phyloP scores from a whole-genome alignment of 2,113 vertebrate species.

The Nestor notabilis region DNA sequence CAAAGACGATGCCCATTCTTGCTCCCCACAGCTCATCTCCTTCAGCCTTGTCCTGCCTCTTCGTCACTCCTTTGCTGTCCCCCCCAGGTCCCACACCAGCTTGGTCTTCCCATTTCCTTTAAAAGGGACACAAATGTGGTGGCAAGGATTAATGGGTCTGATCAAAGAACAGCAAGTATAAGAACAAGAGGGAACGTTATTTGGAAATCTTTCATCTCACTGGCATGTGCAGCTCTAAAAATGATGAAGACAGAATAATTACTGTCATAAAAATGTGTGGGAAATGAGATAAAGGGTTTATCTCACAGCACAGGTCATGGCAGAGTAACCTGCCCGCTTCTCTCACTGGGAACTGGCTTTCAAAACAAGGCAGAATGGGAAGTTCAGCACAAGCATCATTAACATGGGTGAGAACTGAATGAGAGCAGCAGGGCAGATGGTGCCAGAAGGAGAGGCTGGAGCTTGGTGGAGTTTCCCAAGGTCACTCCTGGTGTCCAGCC shows the following conservation, averaged over 20 bases:
- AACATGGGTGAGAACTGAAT: background rate
- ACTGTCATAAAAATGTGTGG: background rate
- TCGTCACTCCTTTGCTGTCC: background rate
- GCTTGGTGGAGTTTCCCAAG: background rate
- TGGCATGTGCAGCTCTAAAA: background rate
- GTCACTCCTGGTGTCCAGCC: background rate
- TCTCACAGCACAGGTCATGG: background rate
- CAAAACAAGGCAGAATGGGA: background rate
- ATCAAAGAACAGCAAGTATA: background rate
- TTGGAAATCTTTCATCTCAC: background rate
- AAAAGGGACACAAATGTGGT: background rate
- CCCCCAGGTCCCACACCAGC: background rate
- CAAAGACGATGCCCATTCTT: background rate
- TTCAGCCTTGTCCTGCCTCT: background rate
- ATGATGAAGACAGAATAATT: background rate
- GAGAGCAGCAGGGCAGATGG: background rate
- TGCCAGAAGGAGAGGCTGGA: background rate
- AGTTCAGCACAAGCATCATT: background rate
- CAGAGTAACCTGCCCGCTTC: background rate
- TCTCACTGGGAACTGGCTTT: background rate
- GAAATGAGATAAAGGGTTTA: constrained; percentile 4
- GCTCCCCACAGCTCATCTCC: background rate
- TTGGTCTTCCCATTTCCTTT: background rate
- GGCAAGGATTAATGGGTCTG: background rate
- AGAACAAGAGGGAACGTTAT: background rate